Evolutionary conservation across 92 coral and sea anemone genomes (phyloP).

Genomic region (Heliopora coerulea): DNA sequence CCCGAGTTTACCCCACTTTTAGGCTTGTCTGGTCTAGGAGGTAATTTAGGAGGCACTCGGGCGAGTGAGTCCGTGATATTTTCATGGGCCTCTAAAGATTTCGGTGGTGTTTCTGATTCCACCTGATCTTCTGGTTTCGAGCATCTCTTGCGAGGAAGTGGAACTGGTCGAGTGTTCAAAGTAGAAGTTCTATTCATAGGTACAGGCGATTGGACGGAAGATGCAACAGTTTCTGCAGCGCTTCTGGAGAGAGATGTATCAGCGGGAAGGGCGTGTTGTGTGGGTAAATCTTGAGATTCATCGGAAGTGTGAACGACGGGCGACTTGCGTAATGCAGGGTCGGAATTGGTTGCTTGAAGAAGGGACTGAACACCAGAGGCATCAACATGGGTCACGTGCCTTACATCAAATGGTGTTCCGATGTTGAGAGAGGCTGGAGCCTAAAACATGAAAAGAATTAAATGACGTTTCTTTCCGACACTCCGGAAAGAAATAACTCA

Average conservation of each 20-base stretch:
- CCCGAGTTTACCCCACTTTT: too few relatives aligned
- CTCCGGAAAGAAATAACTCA: too few relatives aligned
- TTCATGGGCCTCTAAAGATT: background rate
- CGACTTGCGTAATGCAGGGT: too few relatives aligned
- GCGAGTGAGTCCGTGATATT: background rate
- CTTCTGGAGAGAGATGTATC: too few relatives aligned
- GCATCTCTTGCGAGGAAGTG: conserved; percentile 17
- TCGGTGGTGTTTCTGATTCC: background rate
- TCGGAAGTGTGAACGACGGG: background rate
- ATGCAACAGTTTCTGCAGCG: background rate
- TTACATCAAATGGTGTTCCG: conserved; percentile 89
- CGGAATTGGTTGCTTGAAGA: conserved; percentile 61
- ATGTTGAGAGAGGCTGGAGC: conserved; percentile 39
- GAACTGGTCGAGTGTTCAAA: conserved; percentile 12
- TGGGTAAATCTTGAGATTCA: background rate
- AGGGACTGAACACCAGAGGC: conserved; percentile 91
- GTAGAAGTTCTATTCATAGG: background rate
- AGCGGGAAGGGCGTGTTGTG: background rate
- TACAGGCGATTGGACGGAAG: conserved; percentile 4
- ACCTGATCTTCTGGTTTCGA: background rate
- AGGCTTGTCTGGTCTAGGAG: conserved; percentile 18
- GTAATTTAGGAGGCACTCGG: conserved; percentile 29
- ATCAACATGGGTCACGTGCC: conserved; percentile 88
- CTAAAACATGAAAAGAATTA: too few relatives aligned
- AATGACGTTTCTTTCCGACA: too few relatives aligned